Conservation (phyloP, 2,113 vertebrate genomes). For the Rhizomys pruinosus region DNA sequence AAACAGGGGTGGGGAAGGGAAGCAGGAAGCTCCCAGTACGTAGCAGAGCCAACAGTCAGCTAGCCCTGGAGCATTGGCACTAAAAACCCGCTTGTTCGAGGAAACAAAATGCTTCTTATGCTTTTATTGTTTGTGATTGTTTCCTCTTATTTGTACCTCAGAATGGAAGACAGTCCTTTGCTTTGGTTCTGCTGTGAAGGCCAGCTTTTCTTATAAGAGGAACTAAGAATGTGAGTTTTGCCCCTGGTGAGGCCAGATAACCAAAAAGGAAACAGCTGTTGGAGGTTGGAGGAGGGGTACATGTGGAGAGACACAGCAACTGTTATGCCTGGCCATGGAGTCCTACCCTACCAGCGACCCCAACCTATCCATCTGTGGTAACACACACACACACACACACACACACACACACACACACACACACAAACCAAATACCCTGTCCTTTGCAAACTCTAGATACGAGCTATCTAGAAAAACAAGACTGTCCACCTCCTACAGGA, state of each 20-base stretch:
- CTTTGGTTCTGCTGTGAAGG: not conserved
- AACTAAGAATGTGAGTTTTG: constrained; percentile 47
- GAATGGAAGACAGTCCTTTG: not conserved
- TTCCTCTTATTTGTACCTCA: constrained; percentile 16
- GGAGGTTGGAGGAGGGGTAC: no score
- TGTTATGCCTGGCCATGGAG: not conserved
- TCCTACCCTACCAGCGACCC: not conserved
- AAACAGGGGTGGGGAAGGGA: constrained; percentile 14
- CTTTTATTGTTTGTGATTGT: not conserved
- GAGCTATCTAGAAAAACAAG: constrained; percentile 6
- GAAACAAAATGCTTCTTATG: not conserved
- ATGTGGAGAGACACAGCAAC: not conserved
- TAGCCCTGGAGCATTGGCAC: not conserved
- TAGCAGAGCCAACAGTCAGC: not conserved
- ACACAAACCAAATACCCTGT: not conserved
- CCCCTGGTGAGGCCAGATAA: not conserved
- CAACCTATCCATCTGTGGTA: not conserved
- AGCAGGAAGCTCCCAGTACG: constrained; percentile 31
- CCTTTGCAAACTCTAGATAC: not conserved
- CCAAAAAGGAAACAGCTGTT: constrained; percentile 11
- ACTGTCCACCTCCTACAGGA: not conserved
- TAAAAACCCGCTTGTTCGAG: not conserved
- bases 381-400: not conserved
- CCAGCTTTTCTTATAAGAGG: constrained; percentile 55
- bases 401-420: not conserved